Percentiles rank a stretch among this genome's conserved stretches.
phyloP scores from a whole-genome alignment of 1,140 invertebrate genomes.

The Drosophila tropicalis region DNA sequence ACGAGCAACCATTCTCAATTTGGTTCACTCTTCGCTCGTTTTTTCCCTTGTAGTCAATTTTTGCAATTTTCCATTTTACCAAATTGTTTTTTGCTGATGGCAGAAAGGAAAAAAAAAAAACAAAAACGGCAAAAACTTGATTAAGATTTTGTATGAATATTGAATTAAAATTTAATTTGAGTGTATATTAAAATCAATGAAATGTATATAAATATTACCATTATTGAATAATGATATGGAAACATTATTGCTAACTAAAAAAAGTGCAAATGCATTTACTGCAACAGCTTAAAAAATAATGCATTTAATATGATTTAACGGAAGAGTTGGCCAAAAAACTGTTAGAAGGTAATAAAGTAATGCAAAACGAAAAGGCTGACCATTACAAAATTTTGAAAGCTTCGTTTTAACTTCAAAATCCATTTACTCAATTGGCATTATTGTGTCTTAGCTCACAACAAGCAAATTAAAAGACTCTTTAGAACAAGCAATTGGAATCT shows the following conservation, averaged over 20 bases:
- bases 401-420: background rate
- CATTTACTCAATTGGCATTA: background rate
- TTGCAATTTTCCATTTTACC: conserved; percentile 15
- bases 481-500: background rate
- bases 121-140: background rate
- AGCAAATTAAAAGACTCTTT: background rate
- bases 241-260: background rate
- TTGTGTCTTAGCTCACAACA: too few relatives aligned
- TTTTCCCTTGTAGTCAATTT: background rate
- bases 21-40: background rate
- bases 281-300: background rate
- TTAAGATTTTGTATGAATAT: background rate
- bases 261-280: background rate
- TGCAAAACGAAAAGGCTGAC: too few relatives aligned
- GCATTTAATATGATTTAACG: too few relatives aligned
- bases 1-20: background rate
- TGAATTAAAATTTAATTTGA: background rate
- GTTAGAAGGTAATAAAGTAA: too few relatives aligned
- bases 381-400: background rate
- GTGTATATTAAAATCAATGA: background rate
- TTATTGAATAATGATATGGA: background rate
- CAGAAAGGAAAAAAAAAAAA: background rate
- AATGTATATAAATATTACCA: background rate
- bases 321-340: too few relatives aligned
- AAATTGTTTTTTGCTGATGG: conserved; percentile 12